These are phyloP conservation scores for Meloidogyne floridensis DNA, from an alignment of 1,140 invertebrate genomes.

Conservation along the genomic window DNA sequence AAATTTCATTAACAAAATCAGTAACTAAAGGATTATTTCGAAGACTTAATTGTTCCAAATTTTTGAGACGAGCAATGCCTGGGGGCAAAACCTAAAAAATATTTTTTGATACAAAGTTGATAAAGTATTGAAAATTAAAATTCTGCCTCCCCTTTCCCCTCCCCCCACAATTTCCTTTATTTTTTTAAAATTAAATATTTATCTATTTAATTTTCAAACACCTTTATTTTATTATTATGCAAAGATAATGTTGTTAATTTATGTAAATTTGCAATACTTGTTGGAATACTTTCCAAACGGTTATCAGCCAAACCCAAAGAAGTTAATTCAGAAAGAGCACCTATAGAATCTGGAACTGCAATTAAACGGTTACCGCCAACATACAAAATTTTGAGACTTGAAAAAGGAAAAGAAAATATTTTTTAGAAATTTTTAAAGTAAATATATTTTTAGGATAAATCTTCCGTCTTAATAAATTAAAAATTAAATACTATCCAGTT, in stretches of 20 bases:
- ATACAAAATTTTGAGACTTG: conserved; percentile 83
- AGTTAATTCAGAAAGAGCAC: conserved; percentile 78
- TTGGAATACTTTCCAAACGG: conserved; percentile 80
- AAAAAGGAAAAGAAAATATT: conserved; percentile 35
- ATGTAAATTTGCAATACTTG: conserved; percentile 81
- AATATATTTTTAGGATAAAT: too few relatives aligned
- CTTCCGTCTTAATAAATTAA: too few relatives aligned
- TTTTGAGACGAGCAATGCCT: conserved; percentile 85
- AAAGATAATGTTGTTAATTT: conserved; percentile 83
- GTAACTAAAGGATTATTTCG: conserved; percentile 90
- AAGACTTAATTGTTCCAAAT: conserved; percentile 84
- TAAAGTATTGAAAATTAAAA: too few relatives aligned
- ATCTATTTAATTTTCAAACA: background rate
- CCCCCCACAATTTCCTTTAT: too few relatives aligned
- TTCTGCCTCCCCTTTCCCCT: too few relatives aligned
- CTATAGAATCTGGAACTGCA: conserved; percentile 84
- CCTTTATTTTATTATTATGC: conserved; percentile 78
- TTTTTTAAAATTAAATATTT: background rate
- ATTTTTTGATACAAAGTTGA: background rate
- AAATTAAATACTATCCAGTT: too few relatives aligned
- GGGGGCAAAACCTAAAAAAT: conserved; percentile 82
- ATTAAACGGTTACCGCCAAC: conserved; percentile 85
- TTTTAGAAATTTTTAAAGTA: too few relatives aligned
- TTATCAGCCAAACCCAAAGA: conserved; percentile 88
- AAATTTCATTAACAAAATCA: conserved; percentile 88